Evolutionary conservation across 1,140 invertebrate genomes (phyloP), one percentile per base, ranked within the genome.

Genomic region (Drosophila teissieri): DNA sequence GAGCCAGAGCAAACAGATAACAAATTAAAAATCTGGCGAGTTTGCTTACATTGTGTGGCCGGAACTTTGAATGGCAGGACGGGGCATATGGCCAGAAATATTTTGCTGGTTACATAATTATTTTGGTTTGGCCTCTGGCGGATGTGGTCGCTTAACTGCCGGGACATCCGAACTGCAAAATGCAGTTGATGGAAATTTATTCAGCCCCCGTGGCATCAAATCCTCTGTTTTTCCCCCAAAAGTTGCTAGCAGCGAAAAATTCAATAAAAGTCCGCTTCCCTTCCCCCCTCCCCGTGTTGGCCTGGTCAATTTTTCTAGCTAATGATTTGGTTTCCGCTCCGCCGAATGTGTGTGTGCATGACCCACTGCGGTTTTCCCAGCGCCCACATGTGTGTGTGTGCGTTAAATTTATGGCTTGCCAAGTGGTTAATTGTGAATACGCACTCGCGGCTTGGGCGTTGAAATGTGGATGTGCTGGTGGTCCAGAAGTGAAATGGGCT

Each of bases 351-450:
- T 62, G 8, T 58, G 51, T 52, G 77, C 37, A 39, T 64, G 52
- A 37, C 73, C 74, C 36, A 67, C 37, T 70, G 48, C n/a, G 61
- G 44, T 61, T 75, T 39, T 55, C 12, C 39, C 14, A 24, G 31
- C 8, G 31, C 31, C 31, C 8, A 31, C 31, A 31, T 31, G 45
- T 62, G 46, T 81, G 37, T 31, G 46, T 84, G 82, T 86, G 81
- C 67, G 78, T 67, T 75, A 82, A 86, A 85, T 85, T 85, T 85
- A 86, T 85, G 82, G 81, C 82, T 77, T 86, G 81, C 68, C 81
- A 86, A 86, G 82, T 82, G 81, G 83, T 85, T 85, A 85, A 85
- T 85, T 85, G 81, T 88, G 83, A 86, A 82, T 78, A 82, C 68
- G 79, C 67, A 52, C 55, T 85, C 62, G 60, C 78, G 70, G 80